Evolutionary conservation across 2,888 invertebrate genomes (phyloP), one percentile per base, ranked within the genome.

Genomic region (Euphydryas editha): DNA sequence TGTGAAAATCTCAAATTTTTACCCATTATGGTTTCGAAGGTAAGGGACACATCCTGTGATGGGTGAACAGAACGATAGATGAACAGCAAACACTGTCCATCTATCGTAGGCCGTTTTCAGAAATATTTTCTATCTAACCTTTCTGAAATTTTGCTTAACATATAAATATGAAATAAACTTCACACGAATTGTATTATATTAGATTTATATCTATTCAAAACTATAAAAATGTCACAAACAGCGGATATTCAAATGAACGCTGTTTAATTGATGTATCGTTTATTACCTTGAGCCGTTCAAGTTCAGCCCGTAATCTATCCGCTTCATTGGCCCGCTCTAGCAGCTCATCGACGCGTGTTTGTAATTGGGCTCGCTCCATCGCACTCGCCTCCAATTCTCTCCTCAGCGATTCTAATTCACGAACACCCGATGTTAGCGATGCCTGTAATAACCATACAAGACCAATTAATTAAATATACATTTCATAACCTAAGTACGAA

Each of bases 281-380:
- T 21, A 24, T 51, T 78, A 96, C 95, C 94, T 96, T 96, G 75
- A 96, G 85, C 75, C 95, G 94, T 47, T 94, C 93, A 74, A 96
- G 94, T 86, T 97, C 96, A 65, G 93, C 93, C 75, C 95, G 93
- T 64, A 96, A 88, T 73, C 94, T 90, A 71, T 94, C 94, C 67
- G 96, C 93, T 81, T 97, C 96, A 60, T 94, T 93, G 69, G 94
- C 95, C 76, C 94, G 94, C 76, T 95, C 94, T 77, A 94, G 84
- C 76, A 96, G 82, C 79, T 96, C 95, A 51, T 90, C 89, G 30
- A 95, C 92, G 75, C 92, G 92, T 69, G 94, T 83, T 80, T 95
- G 95, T 76, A 96, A 87, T 77, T 94, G 94, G 54, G 93, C 91
- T 74, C 95, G 94, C 84, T 95, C 95, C 87, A 94, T 94, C 24